A percentile compares a stretch with the other conserved stretches of the same genome.
phyloP scores from a whole-genome alignment of 2,113 vertebrate species.

The Sakesphorus luctuosus region DNA sequence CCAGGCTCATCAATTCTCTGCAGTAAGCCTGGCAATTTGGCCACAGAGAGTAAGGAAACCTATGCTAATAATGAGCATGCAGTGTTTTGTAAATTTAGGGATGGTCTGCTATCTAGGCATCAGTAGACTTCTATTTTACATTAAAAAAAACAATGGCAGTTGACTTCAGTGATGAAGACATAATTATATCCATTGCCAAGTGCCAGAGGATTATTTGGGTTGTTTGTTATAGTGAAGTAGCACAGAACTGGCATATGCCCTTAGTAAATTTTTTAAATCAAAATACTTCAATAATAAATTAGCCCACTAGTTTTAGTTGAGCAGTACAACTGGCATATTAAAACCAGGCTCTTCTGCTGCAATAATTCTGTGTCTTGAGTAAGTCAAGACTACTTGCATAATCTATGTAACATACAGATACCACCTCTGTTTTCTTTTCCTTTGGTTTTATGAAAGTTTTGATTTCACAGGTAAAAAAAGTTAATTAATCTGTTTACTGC shows the following conservation, averaged over 20 bases:
- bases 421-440: background rate
- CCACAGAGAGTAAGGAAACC: background rate
- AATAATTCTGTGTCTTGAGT: background rate
- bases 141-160: background rate
- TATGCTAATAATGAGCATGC: background rate
- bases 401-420: background rate
- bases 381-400: background rate
- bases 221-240: background rate
- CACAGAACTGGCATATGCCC: background rate
- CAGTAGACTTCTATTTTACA: background rate
- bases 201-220: background rate
- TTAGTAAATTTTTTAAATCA: background rate
- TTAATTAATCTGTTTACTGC: background rate
- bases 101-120: background rate
- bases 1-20: background rate
- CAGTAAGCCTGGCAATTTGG: background rate
- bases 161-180: background rate
- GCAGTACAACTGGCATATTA: background rate
- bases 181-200: background rate
- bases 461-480: background rate
- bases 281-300: background rate
- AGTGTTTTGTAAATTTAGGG: background rate
- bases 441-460: background rate
- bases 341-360: background rate
- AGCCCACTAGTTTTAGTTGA: background rate